phyloP scores from a whole-genome alignment of 2,888 invertebrate genomes.

The Phyllotreta striolata region DNA sequence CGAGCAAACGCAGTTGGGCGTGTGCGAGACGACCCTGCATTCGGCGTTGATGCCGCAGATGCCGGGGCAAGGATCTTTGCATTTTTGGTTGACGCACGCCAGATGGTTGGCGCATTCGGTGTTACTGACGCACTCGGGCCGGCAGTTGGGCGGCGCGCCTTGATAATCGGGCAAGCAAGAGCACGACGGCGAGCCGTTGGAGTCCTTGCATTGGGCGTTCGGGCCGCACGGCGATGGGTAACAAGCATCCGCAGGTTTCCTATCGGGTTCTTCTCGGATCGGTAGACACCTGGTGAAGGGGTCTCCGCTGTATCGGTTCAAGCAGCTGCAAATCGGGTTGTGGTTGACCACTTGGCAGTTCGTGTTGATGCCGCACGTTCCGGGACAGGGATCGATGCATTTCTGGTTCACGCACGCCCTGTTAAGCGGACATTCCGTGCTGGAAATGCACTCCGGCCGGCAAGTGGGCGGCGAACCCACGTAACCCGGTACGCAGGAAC shows the following conservation, averaged over 20 bases:
- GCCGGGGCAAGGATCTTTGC: slow-evolving; percentile 72
- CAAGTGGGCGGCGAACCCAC: slow-evolving; percentile 78
- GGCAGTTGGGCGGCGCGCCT: slow-evolving; percentile 77
- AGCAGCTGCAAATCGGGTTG: slow-evolving; percentile 77
- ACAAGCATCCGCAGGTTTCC: slow-evolving; percentile 60
- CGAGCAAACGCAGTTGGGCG: slow-evolving; percentile 68
- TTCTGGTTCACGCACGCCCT: slow-evolving; percentile 77
- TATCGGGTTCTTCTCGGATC: slow-evolving; percentile 52
- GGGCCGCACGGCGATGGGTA: slow-evolving; percentile 70
- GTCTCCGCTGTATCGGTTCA: slow-evolving; percentile 71
- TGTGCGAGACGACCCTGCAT: slow-evolving; percentile 67
- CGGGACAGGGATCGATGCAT: slow-evolving; percentile 80
- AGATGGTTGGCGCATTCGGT: slow-evolving; percentile 74
- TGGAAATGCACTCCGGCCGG: slow-evolving; percentile 75
- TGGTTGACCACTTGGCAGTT: slow-evolving; percentile 77
- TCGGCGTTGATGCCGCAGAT: slow-evolving; percentile 66
- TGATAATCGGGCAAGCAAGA: slow-evolving; percentile 76
- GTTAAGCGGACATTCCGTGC: slow-evolving; percentile 73
- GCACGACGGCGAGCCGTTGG: slow-evolving; percentile 70
- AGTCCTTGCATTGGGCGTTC: slow-evolving; percentile 71
- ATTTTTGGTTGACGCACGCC: slow-evolving; percentile 79
- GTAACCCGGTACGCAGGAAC: slow-evolving; percentile 71
- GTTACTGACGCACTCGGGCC: slow-evolving; percentile 79
- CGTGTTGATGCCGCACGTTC: slow-evolving; percentile 77
- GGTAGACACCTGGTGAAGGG: slow-evolving; percentile 69